Evolutionary conservation across 1,140 invertebrate species (phyloP), one percentile per base, ranked within the genome.

Genomic region (Trichomalopsis sarcophagae): DNA sequence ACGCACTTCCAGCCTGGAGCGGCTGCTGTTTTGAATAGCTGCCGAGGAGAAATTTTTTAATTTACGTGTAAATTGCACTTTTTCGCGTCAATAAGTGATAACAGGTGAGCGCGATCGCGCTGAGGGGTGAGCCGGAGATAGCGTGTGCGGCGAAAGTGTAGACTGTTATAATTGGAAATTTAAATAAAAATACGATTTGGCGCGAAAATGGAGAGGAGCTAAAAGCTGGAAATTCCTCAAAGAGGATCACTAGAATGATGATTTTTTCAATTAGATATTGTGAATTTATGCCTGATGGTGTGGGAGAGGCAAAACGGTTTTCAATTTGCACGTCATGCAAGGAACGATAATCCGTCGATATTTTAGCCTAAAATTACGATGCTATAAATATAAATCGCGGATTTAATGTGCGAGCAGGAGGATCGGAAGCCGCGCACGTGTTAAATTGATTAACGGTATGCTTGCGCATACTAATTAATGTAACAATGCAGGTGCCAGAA

Each of bases 21-120:
- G 66, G 50, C 14, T 55, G 50, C 17, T 55, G 50, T 55, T 55
- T 55, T 55, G 5, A 55, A 55, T 55, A 55, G 17, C 50, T 55
- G 50, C 1, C 13, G 23, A 71, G 68, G 30, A 71, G 50, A 79
- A 79, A 79, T 14, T 81, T 27, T 62, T 81, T 21, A 30, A 71
- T 81, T 69, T 14, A 69, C n/a, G 36, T 81, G 66, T 13, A 81
- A 71, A 69, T 69, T 47, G 40, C 6, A 27, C 40, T 23, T 33
- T 33, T 33, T 71, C 23, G 27, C 27, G 68, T 40, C 66, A 68
- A 79, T 36, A 27, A 55, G 30, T 77, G 30, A 77, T 77, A 77
- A 77, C 50, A 33, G 44, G 27, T 30, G 27, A 7, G 17, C 73
- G 73, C 5, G 50, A 17, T 3, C 47, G 3, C 50, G 50, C 17